Evolutionary conservation across 1,140 invertebrate species (phyloP).

Genomic region (Eupeodes corollae): DNA sequence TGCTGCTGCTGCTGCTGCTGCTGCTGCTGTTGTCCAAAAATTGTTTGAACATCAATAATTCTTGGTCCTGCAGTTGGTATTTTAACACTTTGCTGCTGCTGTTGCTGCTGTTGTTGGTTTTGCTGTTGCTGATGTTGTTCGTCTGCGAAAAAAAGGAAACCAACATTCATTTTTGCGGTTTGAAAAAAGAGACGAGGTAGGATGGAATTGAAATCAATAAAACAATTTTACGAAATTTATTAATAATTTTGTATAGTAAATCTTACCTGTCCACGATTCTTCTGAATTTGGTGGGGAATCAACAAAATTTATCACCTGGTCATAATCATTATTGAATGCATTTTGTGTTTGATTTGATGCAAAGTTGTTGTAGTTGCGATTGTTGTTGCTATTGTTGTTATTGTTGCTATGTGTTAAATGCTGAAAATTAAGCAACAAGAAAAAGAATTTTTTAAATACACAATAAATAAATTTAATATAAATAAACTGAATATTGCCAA

Average conservation of each 20-base stretch:
- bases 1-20: too few relatives aligned
- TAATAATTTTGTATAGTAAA: not conserved
- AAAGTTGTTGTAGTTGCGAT: constrained; percentile 15
- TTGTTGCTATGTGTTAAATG: constrained; percentile 14
- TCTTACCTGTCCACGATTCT: constrained; percentile 36
- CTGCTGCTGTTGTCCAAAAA: constrained; percentile 13
- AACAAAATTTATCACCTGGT: constrained; percentile 35
- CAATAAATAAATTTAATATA: too few relatives aligned
- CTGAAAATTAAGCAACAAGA: too few relatives aligned
- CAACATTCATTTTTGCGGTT: too few relatives aligned
- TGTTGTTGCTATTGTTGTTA: constrained; percentile 19
- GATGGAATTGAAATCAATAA: too few relatives aligned
- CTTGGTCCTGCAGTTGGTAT: constrained; percentile 21
- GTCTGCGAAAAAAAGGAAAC: not conserved
- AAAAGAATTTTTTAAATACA: too few relatives aligned
- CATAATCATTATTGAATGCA: constrained; percentile 31
- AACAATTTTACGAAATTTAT: too few relatives aligned
- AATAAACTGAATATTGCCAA: too few relatives aligned
- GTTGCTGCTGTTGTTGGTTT: not conserved
- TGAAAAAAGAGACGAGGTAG: too few relatives aligned
- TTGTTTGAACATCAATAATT: constrained; percentile 35
- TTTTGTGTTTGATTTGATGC: constrained; percentile 15
- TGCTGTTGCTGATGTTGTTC: not conserved
- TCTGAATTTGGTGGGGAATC: constrained; percentile 36
- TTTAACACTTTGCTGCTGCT: not conserved